Conservation (phyloP, 1,140 invertebrate genomes). For the Temnothorax nylanderi region DNA sequence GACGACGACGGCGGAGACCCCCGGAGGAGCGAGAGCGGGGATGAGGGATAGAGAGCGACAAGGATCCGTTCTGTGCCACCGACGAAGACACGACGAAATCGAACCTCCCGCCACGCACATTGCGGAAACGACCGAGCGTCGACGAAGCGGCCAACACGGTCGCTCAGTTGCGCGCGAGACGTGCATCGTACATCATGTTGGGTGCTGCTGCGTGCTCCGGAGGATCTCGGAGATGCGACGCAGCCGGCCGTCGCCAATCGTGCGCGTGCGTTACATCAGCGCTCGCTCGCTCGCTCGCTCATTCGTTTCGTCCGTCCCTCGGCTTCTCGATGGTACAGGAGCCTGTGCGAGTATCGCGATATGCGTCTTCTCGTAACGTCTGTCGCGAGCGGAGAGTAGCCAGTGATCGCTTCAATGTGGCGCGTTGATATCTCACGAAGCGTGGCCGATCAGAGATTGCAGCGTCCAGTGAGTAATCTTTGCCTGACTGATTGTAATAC, state of each 20-base stretch:
- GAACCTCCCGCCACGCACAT: neutral
- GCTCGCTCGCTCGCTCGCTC: conserved; percentile 19
- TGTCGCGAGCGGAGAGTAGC: neutral
- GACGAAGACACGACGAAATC: neutral
- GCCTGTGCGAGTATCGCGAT: neutral
- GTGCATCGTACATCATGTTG: conserved; percentile 14
- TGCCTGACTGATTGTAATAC: neutral
- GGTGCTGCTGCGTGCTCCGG: neutral
- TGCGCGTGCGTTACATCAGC: conserved; percentile 66
- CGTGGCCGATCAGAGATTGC: neutral
- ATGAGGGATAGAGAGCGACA: neutral
- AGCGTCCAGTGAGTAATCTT: conserved; percentile 3
- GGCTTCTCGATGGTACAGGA: neutral
- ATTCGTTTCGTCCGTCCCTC: neutral
- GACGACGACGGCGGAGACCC: neutral
- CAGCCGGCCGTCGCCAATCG: conserved; percentile 22
- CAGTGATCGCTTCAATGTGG: neutral
- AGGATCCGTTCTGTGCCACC: neutral
- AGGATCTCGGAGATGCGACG: conserved; percentile 21
- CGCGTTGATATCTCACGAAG: neutral
- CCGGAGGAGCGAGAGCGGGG: neutral
- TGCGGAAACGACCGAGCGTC: conserved; percentile 59
- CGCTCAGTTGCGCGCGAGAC: conserved; percentile 72
- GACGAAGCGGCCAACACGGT: conserved; percentile 29
- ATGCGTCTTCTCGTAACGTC: neutral